Base-by-base conservation (phyloP, 2,113 vertebrate genomes). In the Quiscalus mexicanus region DNA sequence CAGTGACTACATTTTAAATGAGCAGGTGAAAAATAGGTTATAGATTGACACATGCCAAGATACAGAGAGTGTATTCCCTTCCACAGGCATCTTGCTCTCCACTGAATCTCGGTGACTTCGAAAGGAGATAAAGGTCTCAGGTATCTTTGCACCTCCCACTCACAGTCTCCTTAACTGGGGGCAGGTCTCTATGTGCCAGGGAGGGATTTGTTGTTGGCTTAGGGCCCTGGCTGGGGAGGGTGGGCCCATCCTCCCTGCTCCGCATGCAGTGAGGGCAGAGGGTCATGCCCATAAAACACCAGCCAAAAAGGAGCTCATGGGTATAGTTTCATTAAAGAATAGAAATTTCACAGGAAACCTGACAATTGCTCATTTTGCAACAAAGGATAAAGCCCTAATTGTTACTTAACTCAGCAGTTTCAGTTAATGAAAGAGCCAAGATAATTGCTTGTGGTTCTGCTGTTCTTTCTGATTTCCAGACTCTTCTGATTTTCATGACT, bases 251-350 rank as follows among this genome's bases (percentile, higher is more conserved):
- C 21, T 44, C 24, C 13, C 12, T 41, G 21, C 13, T 39, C 20
- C 0, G 0, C 18, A 11, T 3, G 5, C 14, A 13, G 33, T 5
- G 12, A 2, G n/a, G 28, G 23, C 2, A 16, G 39, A 53, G 0
- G 3, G 35, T 2, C 3, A 8, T 31, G 44, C 15, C n/a, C 17
- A 5, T 15, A 64, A 33, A 4, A 25, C 17, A 41, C 17, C 47
- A 65, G 42, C 49, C 53, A 41, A 63, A 62, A 69, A 93, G 15
- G 13, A 55, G 52, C 39, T 84, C 25, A 41, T 59, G 30, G 31
- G 4, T 35, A 9, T 21, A 33, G 30, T 59, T 95, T 64, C 77
- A 56, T 30, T 60, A 52, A 73, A 68, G 15, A 68, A 24, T 17
- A 69, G 52, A n/a, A 16, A 30, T 23, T 80, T 88, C 70, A 60